These are phyloP conservation scores for Blennius ocellaris DNA, from an alignment of 2,113 vertebrate genomes.

Conservation along the genomic window DNA sequence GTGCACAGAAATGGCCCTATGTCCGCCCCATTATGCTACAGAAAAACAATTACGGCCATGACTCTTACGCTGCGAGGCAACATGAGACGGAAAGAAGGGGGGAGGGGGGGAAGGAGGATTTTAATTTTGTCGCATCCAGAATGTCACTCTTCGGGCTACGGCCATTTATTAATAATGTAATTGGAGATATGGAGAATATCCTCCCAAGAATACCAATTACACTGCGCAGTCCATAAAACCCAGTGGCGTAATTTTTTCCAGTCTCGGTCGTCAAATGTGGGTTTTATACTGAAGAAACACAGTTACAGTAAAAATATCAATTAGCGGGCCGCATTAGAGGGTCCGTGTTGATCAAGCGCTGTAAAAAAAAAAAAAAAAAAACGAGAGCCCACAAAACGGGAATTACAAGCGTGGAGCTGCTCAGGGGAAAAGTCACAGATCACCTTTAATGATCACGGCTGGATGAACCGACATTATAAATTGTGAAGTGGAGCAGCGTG, in stretches of 20 bases:
- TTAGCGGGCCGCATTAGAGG: slow-evolving; percentile 22
- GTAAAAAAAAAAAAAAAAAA: too few species aligned
- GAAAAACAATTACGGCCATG: slow-evolving; percentile 71
- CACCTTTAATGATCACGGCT: too few species aligned
- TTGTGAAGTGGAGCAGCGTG: too few species aligned
- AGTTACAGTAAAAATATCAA: slow-evolving; percentile 45
- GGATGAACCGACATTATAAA: too few species aligned
- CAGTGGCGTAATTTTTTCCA: slow-evolving; percentile 15
- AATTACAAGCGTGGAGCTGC: too few species aligned
- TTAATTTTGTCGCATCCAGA: slow-evolving; percentile 61
- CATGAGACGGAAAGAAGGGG: slow-evolving; percentile 32
- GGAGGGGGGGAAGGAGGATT: slow-evolving; percentile 18
- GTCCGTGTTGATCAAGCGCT: slow-evolving; percentile 16
- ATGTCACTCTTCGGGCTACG: slow-evolving; percentile 64
- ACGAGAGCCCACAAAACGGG: neutral
- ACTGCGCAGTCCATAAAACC: slow-evolving; percentile 56
- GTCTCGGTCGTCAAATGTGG: slow-evolving; percentile 24
- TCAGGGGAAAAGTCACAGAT: too few species aligned
- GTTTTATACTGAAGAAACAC: slow-evolving; percentile 34
- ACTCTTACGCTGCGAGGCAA: slow-evolving; percentile 67
- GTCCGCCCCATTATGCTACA: slow-evolving; percentile 57
- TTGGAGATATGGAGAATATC: slow-evolving; percentile 56
- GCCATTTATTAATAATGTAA: slow-evolving; percentile 65
- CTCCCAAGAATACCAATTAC: slow-evolving; percentile 61
- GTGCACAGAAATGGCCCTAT: slow-evolving; percentile 58